Conservation (phyloP, 2,113 vertebrate genomes). For the Nycticorax nycticorax region DNA sequence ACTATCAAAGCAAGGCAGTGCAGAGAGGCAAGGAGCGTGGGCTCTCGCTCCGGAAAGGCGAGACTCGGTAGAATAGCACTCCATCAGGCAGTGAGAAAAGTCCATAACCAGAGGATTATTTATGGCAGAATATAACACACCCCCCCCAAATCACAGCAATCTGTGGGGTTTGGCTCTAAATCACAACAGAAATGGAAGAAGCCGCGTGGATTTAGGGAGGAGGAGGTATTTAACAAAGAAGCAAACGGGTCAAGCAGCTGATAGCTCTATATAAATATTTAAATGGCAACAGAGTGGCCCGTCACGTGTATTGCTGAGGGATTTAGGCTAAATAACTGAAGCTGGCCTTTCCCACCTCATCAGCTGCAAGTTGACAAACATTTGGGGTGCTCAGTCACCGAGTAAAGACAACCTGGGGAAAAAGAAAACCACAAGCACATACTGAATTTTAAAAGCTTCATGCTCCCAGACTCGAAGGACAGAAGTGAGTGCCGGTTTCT, state of each 20-base stretch:
- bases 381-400: neutral
- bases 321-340: neutral
- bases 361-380: neutral
- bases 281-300: neutral
- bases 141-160: neutral
- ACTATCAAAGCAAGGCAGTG: neutral
- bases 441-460: neutral
- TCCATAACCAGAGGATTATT: neutral
- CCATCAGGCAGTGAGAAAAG: neutral
- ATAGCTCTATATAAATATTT: neutral
- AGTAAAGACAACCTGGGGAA: neutral
- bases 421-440: neutral
- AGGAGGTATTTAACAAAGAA: neutral
- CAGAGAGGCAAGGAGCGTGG: neutral
- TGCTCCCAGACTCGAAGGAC: neutral
- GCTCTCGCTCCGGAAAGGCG: neutral
- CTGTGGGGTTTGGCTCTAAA: neutral
- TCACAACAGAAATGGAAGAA: neutral
- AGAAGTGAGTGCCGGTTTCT: neutral
- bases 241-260: neutral
- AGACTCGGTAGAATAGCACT: neutral
- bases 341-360: neutral
- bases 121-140: neutral
- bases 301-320: neutral
- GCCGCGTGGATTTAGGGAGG: accelerated